A percentile compares a stretch with the other conserved stretches of the same genome.
These are phyloP conservation scores for Lithobates sylvaticus DNA, from an alignment of 2,797 vertebrate species.

Conservation along the genomic window DNA sequence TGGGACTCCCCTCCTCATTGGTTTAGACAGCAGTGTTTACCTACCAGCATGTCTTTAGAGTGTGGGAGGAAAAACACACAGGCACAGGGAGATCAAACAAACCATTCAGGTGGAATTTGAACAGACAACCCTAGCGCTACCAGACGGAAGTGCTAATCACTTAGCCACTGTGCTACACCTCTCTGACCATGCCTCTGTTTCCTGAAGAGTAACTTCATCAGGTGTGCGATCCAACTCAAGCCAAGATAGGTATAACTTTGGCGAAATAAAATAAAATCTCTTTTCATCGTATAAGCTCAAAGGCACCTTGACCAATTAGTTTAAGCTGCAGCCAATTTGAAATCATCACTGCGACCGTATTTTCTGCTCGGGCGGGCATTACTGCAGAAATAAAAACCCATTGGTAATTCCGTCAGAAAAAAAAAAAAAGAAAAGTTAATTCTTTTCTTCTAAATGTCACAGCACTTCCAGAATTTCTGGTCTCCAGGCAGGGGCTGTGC, in stretches of 20 bases:
- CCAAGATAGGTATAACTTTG: background rate
- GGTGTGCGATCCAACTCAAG: background rate
- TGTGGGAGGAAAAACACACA: too few relatives aligned
- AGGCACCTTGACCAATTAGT: constrained; percentile 64
- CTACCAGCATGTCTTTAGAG: too few relatives aligned
- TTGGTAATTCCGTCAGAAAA: constrained; percentile 51
- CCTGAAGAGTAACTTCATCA: background rate
- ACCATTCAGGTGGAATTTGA: too few relatives aligned
- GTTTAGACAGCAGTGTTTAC: too few relatives aligned
- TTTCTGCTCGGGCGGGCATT: constrained; percentile 60
- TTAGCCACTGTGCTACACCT: too few relatives aligned
- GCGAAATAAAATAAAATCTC: constrained; percentile 34
- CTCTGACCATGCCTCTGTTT: too few relatives aligned
- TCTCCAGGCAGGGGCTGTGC: constrained; percentile 42
- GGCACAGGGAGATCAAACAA: too few relatives aligned
- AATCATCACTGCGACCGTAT: constrained; percentile 60
- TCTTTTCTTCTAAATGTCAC: constrained; percentile 60
- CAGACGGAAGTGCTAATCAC: too few relatives aligned
- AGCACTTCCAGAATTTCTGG: constrained; percentile 59
- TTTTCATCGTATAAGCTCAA: constrained; percentile 45
- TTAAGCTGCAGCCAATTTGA: constrained; percentile 60
- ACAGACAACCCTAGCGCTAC: too few relatives aligned
- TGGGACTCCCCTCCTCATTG: too few relatives aligned
- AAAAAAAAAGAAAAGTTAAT: constrained; percentile 50
- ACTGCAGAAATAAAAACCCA: constrained; percentile 62